A percentile compares a stretch with the other conserved stretches of the same genome.
Conservation (phyloP, 2,113 vertebrate species). For the Mus pahari region DNA sequence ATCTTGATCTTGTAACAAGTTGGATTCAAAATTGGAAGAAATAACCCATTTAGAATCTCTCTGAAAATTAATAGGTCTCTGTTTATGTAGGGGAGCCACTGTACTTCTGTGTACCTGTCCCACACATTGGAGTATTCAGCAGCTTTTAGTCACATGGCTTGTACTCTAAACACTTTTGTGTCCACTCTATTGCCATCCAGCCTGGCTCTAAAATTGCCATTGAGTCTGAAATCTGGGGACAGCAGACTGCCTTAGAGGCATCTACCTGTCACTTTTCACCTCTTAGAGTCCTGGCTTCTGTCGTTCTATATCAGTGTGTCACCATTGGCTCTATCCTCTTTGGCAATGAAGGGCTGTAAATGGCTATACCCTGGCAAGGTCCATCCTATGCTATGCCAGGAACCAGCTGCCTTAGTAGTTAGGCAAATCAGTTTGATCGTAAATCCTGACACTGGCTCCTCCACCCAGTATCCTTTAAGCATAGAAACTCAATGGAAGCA, state of each 20-base stretch:
- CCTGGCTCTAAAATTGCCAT: neutral
- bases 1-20: neutral
- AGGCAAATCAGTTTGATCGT: neutral
- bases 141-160: neutral
- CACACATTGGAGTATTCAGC: neutral
- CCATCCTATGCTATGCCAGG: neutral
- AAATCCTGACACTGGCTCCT: neutral
- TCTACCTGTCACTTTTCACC: neutral
- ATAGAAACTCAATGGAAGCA: neutral
- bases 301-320: neutral
- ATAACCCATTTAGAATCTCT: neutral
- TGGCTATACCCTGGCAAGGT: neutral
- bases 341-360: neutral
- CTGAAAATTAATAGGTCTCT: neutral
- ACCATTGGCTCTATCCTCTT: neutral
- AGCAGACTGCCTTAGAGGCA: neutral
- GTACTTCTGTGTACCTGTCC: neutral
- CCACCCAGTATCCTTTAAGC: neutral
- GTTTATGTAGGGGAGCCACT: neutral
- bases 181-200: neutral
- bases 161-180: neutral
- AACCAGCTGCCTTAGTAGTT: conserved; percentile 15
- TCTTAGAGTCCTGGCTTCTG: neutral
- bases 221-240: neutral
- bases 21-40: neutral